Percentiles rank a stretch among this genome's conserved stretches.
phyloP scores from a whole-genome alignment of 2,888 invertebrate genomes.

The Stenichneumon culpator region DNA sequence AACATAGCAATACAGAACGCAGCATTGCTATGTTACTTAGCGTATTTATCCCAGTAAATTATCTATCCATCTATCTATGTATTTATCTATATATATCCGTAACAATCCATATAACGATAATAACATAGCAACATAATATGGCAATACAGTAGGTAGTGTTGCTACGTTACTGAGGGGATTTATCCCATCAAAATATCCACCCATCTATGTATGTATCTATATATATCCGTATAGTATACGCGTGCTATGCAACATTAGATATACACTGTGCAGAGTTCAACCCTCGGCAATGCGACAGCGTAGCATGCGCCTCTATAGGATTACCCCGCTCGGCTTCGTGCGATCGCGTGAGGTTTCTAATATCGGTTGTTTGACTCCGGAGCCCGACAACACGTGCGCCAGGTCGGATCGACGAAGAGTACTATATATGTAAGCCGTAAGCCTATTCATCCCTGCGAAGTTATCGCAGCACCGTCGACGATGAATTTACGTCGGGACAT shows the following conservation, averaged over 20 bases:
- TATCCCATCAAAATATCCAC: too few relatives aligned
- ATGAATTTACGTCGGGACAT: background rate
- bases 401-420: background rate
- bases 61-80: too few relatives aligned
- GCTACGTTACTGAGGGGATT: too few relatives aligned
- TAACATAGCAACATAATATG: too few relatives aligned
- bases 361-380: constrained; percentile 14
- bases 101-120: too few relatives aligned
- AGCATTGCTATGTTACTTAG: too few relatives aligned
- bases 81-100: background rate
- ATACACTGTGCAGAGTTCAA: background rate
- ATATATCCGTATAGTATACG: background rate
- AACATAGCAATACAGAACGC: too few relatives aligned
- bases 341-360: constrained; percentile 36
- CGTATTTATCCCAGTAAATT: too few relatives aligned
- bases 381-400: background rate
- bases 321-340: constrained; percentile 15
- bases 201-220: background rate
- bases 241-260: background rate
- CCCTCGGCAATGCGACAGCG: constrained; percentile 13
- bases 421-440: background rate
- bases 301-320: background rate
- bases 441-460: background rate
- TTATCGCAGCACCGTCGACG: constrained; percentile 7
- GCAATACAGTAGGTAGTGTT: too few relatives aligned